These are phyloP conservation scores for Cyclophora albipunctata DNA, from an alignment of 2,888 invertebrate genomes.

Conservation along the genomic window DNA sequence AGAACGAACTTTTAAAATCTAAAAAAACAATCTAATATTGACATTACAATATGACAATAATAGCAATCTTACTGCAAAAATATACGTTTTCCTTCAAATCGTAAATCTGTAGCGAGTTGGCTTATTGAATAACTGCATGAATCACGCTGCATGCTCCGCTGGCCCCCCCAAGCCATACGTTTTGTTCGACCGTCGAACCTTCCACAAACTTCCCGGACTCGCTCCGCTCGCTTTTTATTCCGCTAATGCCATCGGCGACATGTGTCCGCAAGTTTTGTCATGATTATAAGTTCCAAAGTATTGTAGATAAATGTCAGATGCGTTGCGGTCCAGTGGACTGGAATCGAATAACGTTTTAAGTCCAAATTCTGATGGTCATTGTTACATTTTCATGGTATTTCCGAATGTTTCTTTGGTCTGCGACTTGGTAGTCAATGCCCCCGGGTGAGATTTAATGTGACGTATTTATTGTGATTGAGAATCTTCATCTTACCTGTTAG, in stretches of 20 bases:
- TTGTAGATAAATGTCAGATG: slow-evolving; percentile 24
- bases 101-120: slow-evolving; percentile 43
- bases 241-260: slow-evolving; percentile 52
- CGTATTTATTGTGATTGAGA: no score
- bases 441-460: no score
- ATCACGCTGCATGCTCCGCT: slow-evolving; percentile 58
- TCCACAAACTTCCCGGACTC: slow-evolving; percentile 27
- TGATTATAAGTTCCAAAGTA: slow-evolving; percentile 37
- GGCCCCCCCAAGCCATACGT: slow-evolving; percentile 49
- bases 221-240: slow-evolving; percentile 42
- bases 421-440: no score
- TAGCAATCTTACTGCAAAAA: neutral
- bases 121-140: slow-evolving; percentile 71
- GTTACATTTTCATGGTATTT: no score
- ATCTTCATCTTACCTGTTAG: no score
- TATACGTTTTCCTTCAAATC: slow-evolving; percentile 26
- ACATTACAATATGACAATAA: no score
- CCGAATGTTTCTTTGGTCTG: no score
- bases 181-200: slow-evolving; percentile 33
- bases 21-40: no score
- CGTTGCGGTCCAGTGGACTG: slow-evolving; percentile 22
- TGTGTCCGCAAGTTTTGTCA: slow-evolving; percentile 48
- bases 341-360: slow-evolving; percentile 17
- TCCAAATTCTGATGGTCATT: neutral
- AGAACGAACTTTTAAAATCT: no score